Evolutionary conservation across 2,797 vertebrate species (phyloP).

Genomic region (Acrossocheilus wenchowensis): DNA sequence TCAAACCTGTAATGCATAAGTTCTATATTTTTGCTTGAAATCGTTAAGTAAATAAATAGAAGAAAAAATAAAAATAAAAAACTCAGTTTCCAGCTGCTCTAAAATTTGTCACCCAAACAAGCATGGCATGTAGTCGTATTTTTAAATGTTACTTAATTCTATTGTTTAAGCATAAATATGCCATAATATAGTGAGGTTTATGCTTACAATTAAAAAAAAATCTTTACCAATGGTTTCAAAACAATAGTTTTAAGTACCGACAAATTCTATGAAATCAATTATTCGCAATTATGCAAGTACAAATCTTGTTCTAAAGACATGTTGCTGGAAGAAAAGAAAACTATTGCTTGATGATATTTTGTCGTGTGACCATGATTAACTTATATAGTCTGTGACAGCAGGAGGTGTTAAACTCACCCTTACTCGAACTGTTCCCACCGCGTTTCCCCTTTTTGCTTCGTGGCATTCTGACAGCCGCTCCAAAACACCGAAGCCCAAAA

Average conservation of each 20-base stretch:
- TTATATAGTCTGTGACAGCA: not conserved
- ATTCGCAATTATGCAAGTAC: not conserved
- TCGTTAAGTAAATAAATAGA: not conserved
- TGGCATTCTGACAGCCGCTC: constrained; percentile 71
- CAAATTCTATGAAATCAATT: not conserved
- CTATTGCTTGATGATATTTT: not conserved
- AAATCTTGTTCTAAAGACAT: not conserved
- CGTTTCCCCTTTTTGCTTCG: constrained; percentile 82
- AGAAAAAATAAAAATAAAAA: not conserved
- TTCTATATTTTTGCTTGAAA: not conserved
- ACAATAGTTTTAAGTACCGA: not conserved
- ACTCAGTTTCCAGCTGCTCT: not conserved
- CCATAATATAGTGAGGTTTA: not conserved
- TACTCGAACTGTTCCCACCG: constrained; percentile 70
- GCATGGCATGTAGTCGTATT: not conserved
- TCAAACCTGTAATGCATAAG: not conserved
- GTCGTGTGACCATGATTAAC: not conserved
- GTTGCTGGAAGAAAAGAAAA: not conserved
- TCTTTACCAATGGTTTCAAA: not conserved
- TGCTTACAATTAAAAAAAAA: not conserved
- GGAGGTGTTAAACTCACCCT: constrained; percentile 72
- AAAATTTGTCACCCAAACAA: not conserved
- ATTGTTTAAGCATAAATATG: not conserved
- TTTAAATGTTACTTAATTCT: not conserved
- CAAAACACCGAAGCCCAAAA: not conserved